Conservation (phyloP, 2,113 vertebrate genomes). For the Acanthisitta chloris region DNA sequence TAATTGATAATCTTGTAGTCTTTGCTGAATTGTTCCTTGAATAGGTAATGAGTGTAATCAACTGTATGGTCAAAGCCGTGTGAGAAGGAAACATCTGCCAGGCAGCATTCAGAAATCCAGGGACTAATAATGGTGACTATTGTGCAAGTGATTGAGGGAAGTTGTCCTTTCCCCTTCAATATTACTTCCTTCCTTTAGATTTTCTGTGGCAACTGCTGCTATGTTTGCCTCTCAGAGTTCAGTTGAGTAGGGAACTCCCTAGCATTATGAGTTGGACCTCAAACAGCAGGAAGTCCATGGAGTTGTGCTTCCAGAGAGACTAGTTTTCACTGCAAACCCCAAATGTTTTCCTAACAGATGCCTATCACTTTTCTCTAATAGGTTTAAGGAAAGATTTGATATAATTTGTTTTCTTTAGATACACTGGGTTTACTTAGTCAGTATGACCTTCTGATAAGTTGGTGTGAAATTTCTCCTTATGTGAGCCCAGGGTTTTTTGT, state of each 20-base stretch:
- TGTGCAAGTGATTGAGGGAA: not conserved
- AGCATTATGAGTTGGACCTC: fast-evolving
- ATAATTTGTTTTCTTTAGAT: not conserved
- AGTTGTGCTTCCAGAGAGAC: not conserved
- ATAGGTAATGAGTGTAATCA: not conserved
- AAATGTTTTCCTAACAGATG: not conserved
- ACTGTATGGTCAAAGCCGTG: not conserved
- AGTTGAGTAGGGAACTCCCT: not conserved
- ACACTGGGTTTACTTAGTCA: not conserved
- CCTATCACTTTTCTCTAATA: not conserved
- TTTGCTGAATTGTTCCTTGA: not conserved
- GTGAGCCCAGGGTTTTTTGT: fast-evolving
- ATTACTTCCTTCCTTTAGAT: not conserved
- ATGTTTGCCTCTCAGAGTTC: not conserved
- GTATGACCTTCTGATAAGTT: not conserved
- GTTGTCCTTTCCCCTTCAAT: not conserved
- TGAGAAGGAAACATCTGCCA: not conserved
- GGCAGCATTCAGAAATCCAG: not conserved
- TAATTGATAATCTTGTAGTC: not conserved
- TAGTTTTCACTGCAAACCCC: not conserved
- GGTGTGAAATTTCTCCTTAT: not conserved
- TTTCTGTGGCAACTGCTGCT: not conserved
- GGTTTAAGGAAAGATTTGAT: not conserved
- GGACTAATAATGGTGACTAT: not conserved
- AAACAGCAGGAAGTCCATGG: not conserved